A percentile compares a stretch with the other conserved stretches of the same genome.
phyloP scores from a whole-genome alignment of 2,888 invertebrate species.

The Neria commutata region DNA sequence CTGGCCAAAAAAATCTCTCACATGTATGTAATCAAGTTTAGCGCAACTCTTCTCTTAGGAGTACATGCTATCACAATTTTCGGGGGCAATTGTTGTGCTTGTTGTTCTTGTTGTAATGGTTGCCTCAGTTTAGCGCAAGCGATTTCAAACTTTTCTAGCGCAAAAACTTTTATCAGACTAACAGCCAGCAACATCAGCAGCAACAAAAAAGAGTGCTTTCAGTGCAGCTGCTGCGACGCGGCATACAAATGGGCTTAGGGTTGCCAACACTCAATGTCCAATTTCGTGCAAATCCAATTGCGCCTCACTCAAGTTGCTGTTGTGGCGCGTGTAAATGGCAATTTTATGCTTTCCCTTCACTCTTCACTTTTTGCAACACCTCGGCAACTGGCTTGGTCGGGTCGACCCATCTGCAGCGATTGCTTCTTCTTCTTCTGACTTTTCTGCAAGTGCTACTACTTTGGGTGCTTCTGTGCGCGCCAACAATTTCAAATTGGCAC shows the following conservation, averaged over 20 bases:
- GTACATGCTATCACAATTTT: no score
- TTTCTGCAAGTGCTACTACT: background rate
- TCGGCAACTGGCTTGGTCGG: background rate
- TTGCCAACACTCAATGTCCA: background rate
- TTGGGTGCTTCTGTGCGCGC: background rate
- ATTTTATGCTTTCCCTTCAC: background rate
- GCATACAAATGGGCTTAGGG: background rate
- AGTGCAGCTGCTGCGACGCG: background rate
- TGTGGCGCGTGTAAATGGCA: background rate
- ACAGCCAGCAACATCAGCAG: background rate
- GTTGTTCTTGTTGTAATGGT: no score
- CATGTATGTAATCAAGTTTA: no score
- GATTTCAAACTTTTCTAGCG: background rate
- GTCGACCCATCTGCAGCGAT: background rate
- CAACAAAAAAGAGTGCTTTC: no score
- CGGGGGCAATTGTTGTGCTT: background rate
- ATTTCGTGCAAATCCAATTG: background rate
- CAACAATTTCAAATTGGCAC: constrained; percentile 16
- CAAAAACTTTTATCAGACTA: constrained; percentile 3
- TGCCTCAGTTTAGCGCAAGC: no score
- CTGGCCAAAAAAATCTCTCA: no score
- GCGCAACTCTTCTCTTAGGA: no score
- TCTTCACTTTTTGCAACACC: background rate
- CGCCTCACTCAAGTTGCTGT: background rate
- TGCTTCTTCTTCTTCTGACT: background rate